Evolutionary conservation across 2,888 invertebrate genomes (phyloP), one percentile per base, ranked within the genome.

Genomic region (Macaria liturata): DNA sequence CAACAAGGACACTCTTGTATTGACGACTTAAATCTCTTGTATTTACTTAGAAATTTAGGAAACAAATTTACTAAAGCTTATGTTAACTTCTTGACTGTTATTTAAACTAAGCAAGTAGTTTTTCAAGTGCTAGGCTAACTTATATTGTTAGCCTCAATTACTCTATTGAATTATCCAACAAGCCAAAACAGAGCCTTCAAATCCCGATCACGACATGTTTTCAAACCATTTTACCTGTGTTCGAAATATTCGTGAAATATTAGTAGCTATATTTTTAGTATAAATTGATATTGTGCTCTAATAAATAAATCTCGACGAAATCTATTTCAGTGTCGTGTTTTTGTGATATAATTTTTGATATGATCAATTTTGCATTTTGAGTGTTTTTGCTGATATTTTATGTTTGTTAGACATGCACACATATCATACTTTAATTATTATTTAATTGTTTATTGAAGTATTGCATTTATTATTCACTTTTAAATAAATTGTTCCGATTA

Each of bases 41-140:
- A 20, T 20, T 1, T 20, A 20, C 20, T 20, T 20, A 20, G 20
- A 62, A 62, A 60, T 59, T 56, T 58, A 51, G 59, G 48, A 55
- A 2, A 20, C 20, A 20, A 37, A 6, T 37, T 37, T 37, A 37
- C 34, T 37, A 37, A 37, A 43, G 43, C 34, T 9, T 34, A 50
- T 34, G 32, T 49, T 32, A 42, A 43, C 40, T 32, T 32, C 32
- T 49, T 49, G 9, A 34, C 5, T 50, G 9, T 43, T 32, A 43
- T 42, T 7, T 34, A 50, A 32, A 37, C 34, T 37, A 37, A 37
- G 4, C 34, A 37, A 37, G 34, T 37, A 6, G 34, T 37, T 37
- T 37, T 37, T 4, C 34, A 37, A 37, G 4, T 37, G 34, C 34
- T 37, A 37, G 34, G 34, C 34, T 37, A 37, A 37, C 7, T 37